Evolutionary conservation across 1,140 invertebrate genomes (phyloP), one percentile per base, ranked within the genome.

Genomic region (Drosophila bocki): DNA sequence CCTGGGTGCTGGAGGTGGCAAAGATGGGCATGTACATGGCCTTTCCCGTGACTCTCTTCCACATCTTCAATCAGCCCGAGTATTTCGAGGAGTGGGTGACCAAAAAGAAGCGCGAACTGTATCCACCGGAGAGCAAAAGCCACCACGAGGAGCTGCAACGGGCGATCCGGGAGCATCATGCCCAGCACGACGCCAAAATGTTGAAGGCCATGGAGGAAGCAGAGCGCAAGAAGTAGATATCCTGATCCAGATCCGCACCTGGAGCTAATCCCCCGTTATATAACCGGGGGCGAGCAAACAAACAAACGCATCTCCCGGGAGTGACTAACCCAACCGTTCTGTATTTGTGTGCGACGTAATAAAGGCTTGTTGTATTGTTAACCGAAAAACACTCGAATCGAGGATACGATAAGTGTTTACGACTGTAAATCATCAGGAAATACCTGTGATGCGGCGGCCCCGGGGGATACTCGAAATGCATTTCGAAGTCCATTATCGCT

Each of bases 21-120:
- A 96, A 95, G 93, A 97, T 98, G 97, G 95, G 94, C 29, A 84
- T 98, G 63, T 98, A 98, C 84, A 96, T 98, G 94, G 93, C 95
- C 1, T 98, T 98, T 93, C 97, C 97, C 0, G 97, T 98, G 6
- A 94, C 91, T 5, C 80, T 97, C 12, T 98, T 98, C 84, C 96
- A 98, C 92, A 95, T 95, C 70, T 98, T 98, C 84, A 98, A 98
- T 92, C 96, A 97, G 84, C 96, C 97, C 7, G 94, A 95, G 48
- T 96, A 96, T 85, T 97, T 97, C 92, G 96, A 98, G 91, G 94
- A 96, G 65, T 96, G 95, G 95, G 95, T 98, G 7, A 95, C 95
- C 33, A 94, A 96, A 68, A 95, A 94, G 42, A 96, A 96, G 83
- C 92, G 95, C 29, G 94, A 96, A 81, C 90, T 95, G 15, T 96